These are phyloP conservation scores for Zoanthus sociatus DNA, from an alignment of 92 coral and sea anemone genomes.

Conservation along the genomic window DNA sequence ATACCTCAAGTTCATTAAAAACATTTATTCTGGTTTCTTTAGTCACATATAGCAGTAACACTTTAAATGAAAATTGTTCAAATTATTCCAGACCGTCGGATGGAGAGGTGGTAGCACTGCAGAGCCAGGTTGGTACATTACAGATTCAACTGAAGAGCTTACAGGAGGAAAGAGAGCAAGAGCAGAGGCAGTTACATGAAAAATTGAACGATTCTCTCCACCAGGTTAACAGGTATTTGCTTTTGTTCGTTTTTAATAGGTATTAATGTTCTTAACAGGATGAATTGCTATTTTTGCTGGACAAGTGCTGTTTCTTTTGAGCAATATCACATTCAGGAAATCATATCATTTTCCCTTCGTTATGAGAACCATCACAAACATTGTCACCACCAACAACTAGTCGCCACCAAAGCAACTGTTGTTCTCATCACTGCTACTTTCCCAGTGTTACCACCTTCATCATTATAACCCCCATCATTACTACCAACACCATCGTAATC, in stretches of 20 bases:
- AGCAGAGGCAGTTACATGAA: conserved; percentile 82
- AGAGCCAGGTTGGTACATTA: conserved; percentile 73
- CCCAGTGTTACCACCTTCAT: too few species aligned
- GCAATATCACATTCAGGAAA: neutral
- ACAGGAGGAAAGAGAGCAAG: conserved; percentile 82
- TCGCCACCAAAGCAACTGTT: too few species aligned
- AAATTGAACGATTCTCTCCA: conserved; percentile 77
- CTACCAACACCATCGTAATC: too few species aligned
- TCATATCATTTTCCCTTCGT: neutral
- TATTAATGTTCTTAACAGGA: neutral
- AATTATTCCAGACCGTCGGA: conserved; percentile 77
- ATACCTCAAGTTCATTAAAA: too few species aligned
- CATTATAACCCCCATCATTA: too few species aligned
- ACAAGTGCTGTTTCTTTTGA: neutral
- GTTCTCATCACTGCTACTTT: too few species aligned
- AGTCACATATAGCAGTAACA: neutral
- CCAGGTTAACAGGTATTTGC: conserved; percentile 76
- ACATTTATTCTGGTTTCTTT: too few species aligned
- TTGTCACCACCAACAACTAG: too few species aligned
- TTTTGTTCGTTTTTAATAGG: neutral
- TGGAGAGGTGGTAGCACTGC: conserved; percentile 77
- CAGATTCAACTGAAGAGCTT: conserved; percentile 78
- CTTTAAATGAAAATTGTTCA: neutral
- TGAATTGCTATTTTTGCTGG: neutral
- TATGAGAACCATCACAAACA: neutral